Percentiles rank a stretch among this genome's conserved stretches.
Conservation (phyloP, 2,888 invertebrate species). For the Microctonus hyperodae region DNA sequence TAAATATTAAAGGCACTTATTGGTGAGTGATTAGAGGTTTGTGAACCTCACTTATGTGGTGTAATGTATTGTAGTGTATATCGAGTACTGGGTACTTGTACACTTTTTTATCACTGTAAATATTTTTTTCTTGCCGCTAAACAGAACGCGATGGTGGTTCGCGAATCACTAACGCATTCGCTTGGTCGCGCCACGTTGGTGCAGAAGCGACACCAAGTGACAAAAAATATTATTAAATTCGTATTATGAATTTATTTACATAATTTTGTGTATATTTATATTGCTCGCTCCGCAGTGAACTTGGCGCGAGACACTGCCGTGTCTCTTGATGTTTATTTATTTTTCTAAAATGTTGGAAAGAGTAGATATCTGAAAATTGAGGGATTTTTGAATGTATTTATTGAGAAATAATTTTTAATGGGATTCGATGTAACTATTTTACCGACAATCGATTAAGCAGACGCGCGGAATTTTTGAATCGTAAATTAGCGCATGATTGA, state of each 20-base stretch:
- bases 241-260: background rate
- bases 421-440: too few species aligned
- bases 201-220: conserved; percentile 37
- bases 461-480: too few species aligned
- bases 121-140: background rate
- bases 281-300: too few species aligned
- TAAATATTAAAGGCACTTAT: conserved; percentile 9
- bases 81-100: background rate
- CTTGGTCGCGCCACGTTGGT: conserved; percentile 41
- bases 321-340: too few species aligned
- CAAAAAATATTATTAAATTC: background rate
- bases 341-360: too few species aligned
- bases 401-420: too few species aligned
- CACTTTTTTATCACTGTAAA: background rate
- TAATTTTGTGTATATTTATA: background rate
- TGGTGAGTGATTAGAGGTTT: background rate
- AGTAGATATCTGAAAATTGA: too few species aligned
- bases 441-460: too few species aligned
- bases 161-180: conserved; percentile 51
- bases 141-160: conserved; percentile 51
- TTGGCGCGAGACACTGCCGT: too few species aligned
- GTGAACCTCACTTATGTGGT: conserved; percentile 1
- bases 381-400: too few species aligned
- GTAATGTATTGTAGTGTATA: background rate
- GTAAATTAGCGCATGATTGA: too few species aligned